Evolutionary conservation across 2,797 vertebrate genomes (phyloP), one percentile per base, ranked within the genome.

Genomic region (Clarias laeviceps): DNA sequence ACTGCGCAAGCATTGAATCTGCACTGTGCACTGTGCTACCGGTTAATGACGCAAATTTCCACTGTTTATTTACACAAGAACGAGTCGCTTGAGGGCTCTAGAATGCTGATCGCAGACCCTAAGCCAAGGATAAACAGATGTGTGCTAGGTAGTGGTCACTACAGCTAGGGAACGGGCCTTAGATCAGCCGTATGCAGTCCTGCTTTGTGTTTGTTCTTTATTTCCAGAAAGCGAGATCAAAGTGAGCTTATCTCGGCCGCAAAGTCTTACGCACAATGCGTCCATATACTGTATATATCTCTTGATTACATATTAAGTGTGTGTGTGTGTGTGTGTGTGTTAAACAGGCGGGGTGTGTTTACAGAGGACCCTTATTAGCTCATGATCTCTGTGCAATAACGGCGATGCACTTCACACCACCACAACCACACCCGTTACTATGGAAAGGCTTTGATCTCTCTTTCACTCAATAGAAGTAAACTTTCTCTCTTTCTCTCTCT

Each of bases 301-400:
- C 32, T 45, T 68, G 76, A 84, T 82, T 73, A 24, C 74, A 70
- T 24, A 50, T 40, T 79, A 73, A 34, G 80, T 76, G 64, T 78
- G 64, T 57, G 66, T 82, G 56, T 74, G 59, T 76, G 54, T 85
- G 64, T 80, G 79, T 86, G 85, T 86, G 85, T 80, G 57, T 73
- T 80, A 76, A 83, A 83, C 66, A 83, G 85, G 85, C 6, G 74
- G 82, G 76, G 85, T 64, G 74, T 80, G 66, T 83, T 87, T 84
- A 78, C 59, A 87, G 74, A 87, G 76, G 82, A 61, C 77, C 76
- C 72, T 73, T 83, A 80, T 84, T 83, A 84, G 78, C 4, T 65
- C 59, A 45, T 80, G 77, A 66, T 80, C 80, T 32, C 68, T 56
- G 73, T 66, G 50, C 84, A 87, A 87, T 87, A 84, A 87, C 61